Conservation (phyloP, 2,888 invertebrate species). For the Deilephila elpenor region DNA sequence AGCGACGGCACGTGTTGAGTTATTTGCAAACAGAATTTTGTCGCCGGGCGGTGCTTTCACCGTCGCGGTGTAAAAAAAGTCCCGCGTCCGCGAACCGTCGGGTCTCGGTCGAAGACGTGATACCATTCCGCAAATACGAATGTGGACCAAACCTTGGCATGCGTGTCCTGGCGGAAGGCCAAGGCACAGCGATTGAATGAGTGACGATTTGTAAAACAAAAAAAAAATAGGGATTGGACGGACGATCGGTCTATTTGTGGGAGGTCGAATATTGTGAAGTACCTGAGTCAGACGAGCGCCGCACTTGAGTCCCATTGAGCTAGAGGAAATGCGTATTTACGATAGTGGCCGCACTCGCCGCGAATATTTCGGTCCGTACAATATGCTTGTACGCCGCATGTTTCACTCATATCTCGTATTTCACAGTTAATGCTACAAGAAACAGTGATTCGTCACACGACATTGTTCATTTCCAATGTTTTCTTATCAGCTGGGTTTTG, state of each 20-base stretch:
- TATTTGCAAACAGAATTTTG: conserved; percentile 44
- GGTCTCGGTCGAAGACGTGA: conserved; percentile 50
- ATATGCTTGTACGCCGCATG: neutral
- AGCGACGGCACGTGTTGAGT: conserved; percentile 37
- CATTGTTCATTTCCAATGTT: conserved; percentile 8
- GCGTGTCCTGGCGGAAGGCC: conserved; percentile 77
- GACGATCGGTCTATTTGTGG: conserved; percentile 76
- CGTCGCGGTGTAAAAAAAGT: conserved; percentile 40
- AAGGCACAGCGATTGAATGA: conserved; percentile 78
- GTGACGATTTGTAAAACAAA: conserved; percentile 74
- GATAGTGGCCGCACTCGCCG: conserved; percentile 54
- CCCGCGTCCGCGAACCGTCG: conserved; percentile 28
- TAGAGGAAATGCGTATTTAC: conserved; percentile 72
- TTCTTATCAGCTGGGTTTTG: conserved; percentile 31
- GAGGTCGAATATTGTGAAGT: conserved; percentile 74
- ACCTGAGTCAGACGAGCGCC: conserved; percentile 70
- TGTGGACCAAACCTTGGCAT: conserved; percentile 68
- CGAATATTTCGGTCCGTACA: conserved; percentile 46
- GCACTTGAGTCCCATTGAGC: conserved; percentile 74
- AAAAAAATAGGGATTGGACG: conserved; percentile 74
- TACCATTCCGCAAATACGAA: conserved; percentile 62
- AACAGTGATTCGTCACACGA: conserved; percentile 7
- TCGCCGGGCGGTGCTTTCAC: conserved; percentile 42
- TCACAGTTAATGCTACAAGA: conserved; percentile 11
- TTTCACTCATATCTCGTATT: conserved; percentile 12